phyloP scores from a whole-genome alignment of 2,797 vertebrate species.

The Pseudocheirus occidentalis region DNA sequence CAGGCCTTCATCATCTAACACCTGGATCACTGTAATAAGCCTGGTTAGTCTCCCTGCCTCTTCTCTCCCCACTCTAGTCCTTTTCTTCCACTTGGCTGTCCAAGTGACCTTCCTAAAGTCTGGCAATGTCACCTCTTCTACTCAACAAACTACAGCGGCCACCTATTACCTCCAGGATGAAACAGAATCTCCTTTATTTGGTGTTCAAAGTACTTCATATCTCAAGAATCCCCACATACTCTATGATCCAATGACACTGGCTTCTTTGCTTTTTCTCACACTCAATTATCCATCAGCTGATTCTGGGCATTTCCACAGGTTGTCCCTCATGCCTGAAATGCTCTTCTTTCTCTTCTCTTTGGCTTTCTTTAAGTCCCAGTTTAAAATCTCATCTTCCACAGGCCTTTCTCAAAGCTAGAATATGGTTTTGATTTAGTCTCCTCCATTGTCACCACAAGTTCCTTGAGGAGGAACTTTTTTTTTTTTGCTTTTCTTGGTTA shows the following conservation, averaged over 20 bases:
- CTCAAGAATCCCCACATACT: neutral
- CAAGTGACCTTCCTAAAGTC: neutral
- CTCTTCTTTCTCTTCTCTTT: neutral
- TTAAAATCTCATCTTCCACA: neutral
- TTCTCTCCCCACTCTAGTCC: neutral
- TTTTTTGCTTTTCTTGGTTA: neutral
- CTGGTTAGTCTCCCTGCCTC: neutral
- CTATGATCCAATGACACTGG: neutral
- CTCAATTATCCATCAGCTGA: neutral
- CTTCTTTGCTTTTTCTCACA: neutral
- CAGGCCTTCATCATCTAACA: neutral
- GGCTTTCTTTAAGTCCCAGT: neutral
- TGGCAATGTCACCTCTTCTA: neutral
- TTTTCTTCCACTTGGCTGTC: neutral
- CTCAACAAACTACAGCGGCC: neutral
- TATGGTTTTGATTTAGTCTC: neutral
- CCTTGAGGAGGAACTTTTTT: neutral
- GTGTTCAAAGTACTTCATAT: neutral
- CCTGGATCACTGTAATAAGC: neutral
- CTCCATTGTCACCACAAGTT: neutral
- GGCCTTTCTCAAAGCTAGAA: too few relatives aligned
- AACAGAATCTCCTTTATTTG: neutral
- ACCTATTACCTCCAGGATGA: neutral
- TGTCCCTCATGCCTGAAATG: neutral
- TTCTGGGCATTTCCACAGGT: neutral